Evolutionary conservation across 2,797 vertebrate species (phyloP), one percentile per base, ranked within the genome.

Genomic region (Pangasius mekongensis): DNA sequence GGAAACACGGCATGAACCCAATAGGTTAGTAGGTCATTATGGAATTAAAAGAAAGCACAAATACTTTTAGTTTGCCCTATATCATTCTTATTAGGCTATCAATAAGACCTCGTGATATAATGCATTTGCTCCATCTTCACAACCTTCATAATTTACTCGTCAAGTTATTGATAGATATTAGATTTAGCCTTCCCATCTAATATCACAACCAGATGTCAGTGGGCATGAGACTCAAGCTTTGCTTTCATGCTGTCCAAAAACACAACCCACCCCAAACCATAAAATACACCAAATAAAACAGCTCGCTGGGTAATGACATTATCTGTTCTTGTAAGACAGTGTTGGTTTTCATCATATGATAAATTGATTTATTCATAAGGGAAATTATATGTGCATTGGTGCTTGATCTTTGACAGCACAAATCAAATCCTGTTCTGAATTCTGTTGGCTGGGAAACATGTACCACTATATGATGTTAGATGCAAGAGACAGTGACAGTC

Each of bases 341-440:
- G 33, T 43, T 62, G 56, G 33, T 81, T 81, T 81, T 60, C 33
- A 60, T 81, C 20, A 1, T 33, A 33, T 30, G 5, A 56, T 20
- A 80, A 56, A 54, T 80, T 56, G 52, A 80, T 56, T 56, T 27
- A 76, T 76, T 76, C 73, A 54, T 54, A 33, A 54, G n/a, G 49
- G 2, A 78, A 2, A 77, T 52, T 77, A 14, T n/a, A 30, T 49
- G 49, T 30, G 14, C 5, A 9, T 36, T 77, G 47, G 74, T 2
- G 16, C 49, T 56, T 80, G 33, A 33, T 20, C 30, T 80, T 80
- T 33, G 77, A 56, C 77, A 80, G 49, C n/a, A 20, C n/a, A 80
- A 30, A 78, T n/a, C 27, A 54, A 78, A 78, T 18, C 47, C 47
- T 54, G 76, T 33, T 20, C n/a, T 54, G 76, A 54, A 78, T 54